A percentile compares a stretch with the other conserved stretches of the same genome.
Conservation (phyloP, 1,140 invertebrate genomes). For the Drosophila funebris region DNA sequence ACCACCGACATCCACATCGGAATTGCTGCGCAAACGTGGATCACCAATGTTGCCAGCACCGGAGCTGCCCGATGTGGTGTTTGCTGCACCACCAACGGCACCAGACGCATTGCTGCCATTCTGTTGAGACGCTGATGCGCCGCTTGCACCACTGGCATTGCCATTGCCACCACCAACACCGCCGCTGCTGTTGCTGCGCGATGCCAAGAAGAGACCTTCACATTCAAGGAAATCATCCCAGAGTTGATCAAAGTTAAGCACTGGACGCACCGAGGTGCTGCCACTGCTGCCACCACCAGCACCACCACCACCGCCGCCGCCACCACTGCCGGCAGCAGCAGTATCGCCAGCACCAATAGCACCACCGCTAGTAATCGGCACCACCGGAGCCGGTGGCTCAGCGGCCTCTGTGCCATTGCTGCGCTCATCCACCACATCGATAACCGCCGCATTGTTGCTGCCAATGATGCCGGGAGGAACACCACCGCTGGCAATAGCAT, state of each 20-base stretch:
- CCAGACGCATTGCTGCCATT: slow-evolving; percentile 33
- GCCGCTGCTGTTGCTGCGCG: slow-evolving; percentile 41
- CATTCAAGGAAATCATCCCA: slow-evolving; percentile 79
- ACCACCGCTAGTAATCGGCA: neutral
- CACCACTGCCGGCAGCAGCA: neutral
- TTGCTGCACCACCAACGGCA: neutral
- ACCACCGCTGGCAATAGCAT: neutral
- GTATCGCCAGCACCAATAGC: neutral
- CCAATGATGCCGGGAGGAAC: neutral
- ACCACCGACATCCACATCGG: slow-evolving; percentile 28
- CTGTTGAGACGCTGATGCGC: slow-evolving; percentile 15
- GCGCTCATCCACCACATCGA: slow-evolving; percentile 84
- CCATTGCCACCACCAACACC: slow-evolving; percentile 6
- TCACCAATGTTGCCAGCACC: slow-evolving; percentile 20
- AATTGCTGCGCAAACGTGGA: slow-evolving; percentile 44
- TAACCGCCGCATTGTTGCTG: slow-evolving; percentile 66
- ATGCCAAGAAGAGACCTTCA: slow-evolving; percentile 64
- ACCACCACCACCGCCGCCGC: neutral
- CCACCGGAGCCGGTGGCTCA: slow-evolving; percentile 39
- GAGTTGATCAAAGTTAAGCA: slow-evolving; percentile 74
- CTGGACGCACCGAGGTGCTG: slow-evolving; percentile 42
- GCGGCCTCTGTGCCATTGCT: slow-evolving; percentile 79
- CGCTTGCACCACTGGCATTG: neutral
- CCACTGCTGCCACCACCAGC: neutral
- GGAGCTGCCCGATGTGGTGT: neutral